A percentile compares a stretch with the other conserved stretches of the same genome.
Evolutionary conservation across 2,888 invertebrate genomes (phyloP).

Genomic region (Gymnoscelis rufifasciata): DNA sequence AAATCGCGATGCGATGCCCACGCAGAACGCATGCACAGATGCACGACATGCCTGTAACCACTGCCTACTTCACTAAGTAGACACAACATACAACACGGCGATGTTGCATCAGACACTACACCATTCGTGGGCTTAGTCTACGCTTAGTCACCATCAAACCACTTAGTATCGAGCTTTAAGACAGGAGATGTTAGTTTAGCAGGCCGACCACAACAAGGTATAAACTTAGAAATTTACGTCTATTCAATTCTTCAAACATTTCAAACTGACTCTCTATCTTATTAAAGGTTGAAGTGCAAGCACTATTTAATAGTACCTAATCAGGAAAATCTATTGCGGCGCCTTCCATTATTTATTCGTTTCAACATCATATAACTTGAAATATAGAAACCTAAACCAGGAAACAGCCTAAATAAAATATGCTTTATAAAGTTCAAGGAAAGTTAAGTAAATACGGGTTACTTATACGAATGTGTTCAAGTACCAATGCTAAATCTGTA

Average conservation of each 20-base stretch:
- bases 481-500: no score
- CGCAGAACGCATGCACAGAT: slow-evolving; percentile 32
- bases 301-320: no score
- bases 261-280: no score
- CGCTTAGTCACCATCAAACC: background rate
- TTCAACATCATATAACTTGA: background rate
- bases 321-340: background rate
- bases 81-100: slow-evolving; percentile 19
- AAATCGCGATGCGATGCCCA: slow-evolving; percentile 56
- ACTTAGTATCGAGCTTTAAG: background rate
- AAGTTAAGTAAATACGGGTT: no score
- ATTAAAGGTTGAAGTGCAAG: no score
- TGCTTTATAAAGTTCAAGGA: background rate
- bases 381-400: no score
- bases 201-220: no score
- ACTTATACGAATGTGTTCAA: no score
- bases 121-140: slow-evolving; percentile 2
- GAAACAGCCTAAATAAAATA: no score
- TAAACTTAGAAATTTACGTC: no score
- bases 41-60: slow-evolving; percentile 15
- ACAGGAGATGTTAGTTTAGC: background rate
- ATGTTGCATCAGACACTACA: slow-evolving; percentile 20
- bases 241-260: no score
- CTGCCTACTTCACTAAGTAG: slow-evolving; percentile 11
- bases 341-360: background rate